These are phyloP conservation scores for Tragelaphus scriptus DNA, from an alignment of 2,113 vertebrate genomes.

Conservation along the genomic window DNA sequence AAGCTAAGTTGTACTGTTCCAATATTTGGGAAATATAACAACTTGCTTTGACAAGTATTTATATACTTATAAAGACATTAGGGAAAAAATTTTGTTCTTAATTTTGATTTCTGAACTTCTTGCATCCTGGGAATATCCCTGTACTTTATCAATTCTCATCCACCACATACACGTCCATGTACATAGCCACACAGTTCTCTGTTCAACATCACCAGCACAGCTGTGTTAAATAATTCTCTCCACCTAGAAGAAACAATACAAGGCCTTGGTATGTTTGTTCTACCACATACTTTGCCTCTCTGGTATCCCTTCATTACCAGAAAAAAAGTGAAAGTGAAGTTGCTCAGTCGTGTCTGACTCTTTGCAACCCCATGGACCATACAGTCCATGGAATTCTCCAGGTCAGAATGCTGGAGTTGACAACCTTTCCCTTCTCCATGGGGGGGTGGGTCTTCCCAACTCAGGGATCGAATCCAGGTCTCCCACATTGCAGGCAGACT, in stretches of 20 bases:
- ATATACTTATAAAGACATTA: background rate
- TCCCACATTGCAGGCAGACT: background rate
- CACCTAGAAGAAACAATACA: background rate
- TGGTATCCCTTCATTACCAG: background rate
- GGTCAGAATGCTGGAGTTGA: background rate
- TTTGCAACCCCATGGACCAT: background rate
- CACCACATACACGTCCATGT: background rate
- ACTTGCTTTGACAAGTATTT: background rate
- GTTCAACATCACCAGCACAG: background rate
- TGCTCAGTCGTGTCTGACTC: background rate
- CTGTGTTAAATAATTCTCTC: background rate
- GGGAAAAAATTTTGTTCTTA: background rate
- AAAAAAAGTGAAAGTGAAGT: background rate
- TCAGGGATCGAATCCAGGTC: background rate
- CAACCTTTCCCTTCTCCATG: background rate
- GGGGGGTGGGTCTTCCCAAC: background rate
- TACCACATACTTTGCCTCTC: background rate
- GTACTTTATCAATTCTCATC: background rate
- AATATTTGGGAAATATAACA: background rate
- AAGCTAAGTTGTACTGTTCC: background rate
- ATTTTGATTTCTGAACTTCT: background rate
- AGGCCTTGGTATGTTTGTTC: background rate
- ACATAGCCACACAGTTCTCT: background rate
- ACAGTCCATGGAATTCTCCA: background rate
- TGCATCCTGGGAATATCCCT: background rate